Conservation (phyloP, 2,113 vertebrate genomes). For the Cyanocitta stelleri region DNA sequence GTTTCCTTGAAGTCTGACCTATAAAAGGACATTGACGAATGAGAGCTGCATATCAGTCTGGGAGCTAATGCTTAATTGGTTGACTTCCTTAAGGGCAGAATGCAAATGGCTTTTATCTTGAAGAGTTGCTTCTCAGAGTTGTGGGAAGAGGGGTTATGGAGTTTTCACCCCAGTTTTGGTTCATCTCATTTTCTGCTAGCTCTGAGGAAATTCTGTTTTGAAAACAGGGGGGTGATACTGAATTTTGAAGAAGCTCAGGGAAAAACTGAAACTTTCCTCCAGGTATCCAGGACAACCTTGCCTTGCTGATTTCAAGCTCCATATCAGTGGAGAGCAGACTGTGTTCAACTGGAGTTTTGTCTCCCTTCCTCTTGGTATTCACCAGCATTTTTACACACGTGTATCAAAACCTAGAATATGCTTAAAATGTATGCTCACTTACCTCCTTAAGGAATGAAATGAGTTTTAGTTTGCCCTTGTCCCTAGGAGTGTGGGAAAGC, state of each 20-base stretch:
- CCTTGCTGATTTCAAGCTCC: not conserved
- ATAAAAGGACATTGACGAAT: not conserved
- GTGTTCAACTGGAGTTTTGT: not conserved
- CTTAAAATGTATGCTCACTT: not conserved
- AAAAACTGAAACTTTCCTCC: not conserved
- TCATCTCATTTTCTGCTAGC: not conserved
- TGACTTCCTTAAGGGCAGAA: not conserved
- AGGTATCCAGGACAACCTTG: not conserved
- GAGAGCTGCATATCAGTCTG: not conserved
- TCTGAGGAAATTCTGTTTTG: not conserved
- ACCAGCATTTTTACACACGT: not conserved
- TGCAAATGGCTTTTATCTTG: not conserved
- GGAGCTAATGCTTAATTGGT: not conserved
- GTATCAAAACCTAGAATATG: not conserved
- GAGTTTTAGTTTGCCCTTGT: not conserved
- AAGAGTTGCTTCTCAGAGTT: not conserved
- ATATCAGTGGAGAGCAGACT: not conserved
- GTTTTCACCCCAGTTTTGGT: not conserved
- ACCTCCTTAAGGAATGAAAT: not conserved
- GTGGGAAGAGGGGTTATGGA: not conserved
- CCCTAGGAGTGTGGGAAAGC: not conserved
- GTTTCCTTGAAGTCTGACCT: not conserved
- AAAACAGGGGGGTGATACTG: not conserved
- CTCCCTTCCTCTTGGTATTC: not conserved
- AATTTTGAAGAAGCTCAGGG: not conserved